A percentile compares a stretch with the other conserved stretches of the same genome.
phyloP scores from a whole-genome alignment of 2,113 vertebrate genomes.

The Corvus cornix region DNA sequence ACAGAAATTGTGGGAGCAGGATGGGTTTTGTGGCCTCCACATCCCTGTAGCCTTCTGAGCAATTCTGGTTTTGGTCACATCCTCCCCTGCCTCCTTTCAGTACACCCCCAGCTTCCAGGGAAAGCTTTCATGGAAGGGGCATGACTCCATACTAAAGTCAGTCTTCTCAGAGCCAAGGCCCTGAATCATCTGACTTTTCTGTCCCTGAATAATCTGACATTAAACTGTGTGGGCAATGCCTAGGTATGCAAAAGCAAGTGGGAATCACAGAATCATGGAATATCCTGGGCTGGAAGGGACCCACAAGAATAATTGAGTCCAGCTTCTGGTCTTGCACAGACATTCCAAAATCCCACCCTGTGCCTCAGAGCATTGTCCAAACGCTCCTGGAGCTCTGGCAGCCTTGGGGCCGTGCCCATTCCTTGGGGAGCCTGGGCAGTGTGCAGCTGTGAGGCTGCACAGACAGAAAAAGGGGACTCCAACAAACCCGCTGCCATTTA shows the following conservation, averaged over 20 bases:
- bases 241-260: not conserved
- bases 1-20: not conserved
- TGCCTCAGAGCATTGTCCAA: not conserved
- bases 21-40: not conserved
- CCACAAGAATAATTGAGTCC: not conserved
- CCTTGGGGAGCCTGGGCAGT: not conserved
- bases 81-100: not conserved
- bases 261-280: not conserved
- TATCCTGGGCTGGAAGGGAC: not conserved
- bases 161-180: not conserved
- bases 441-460: not conserved
- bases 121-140: not conserved
- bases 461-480: not conserved
- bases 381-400: not conserved
- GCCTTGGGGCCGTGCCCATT: not conserved
- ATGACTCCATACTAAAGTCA: not conserved
- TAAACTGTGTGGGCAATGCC: not conserved
- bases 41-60: not conserved
- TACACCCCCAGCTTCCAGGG: not conserved
- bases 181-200: not conserved
- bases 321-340: not conserved
- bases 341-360: not conserved
- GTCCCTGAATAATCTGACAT: not conserved
- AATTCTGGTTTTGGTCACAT: not conserved
- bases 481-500: not conserved